Base-by-base conservation (phyloP, 2,113 vertebrate species). In the Boulengeromyrus knoepffleri region DNA sequence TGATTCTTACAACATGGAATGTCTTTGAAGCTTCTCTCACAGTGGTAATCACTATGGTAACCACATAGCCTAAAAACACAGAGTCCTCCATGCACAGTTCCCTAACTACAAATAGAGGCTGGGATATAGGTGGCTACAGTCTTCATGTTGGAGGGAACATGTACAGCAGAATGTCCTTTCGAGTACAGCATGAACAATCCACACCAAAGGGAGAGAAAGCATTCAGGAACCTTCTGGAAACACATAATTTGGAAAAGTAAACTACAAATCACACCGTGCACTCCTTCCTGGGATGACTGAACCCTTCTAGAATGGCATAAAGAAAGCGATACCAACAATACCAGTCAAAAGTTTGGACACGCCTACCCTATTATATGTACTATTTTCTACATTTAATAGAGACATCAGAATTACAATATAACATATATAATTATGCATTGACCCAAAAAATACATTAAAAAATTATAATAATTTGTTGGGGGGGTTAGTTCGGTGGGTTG, bases 31-130 rank as follows among this genome's bases (percentile, higher is more conserved):
- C 36, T 42, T 80, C 74, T 80, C 5, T 80, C 74, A 80, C 74
- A 80, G 36, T 80, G 74, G 36, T 80, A 80, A 80, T 80, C 74
- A 80, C 74, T 42, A 80, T 80, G 74, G 74, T 80, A 80, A 80
- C 31, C 74, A 70, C 62, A 12, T 12, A 70, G 62, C 62, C 62
- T 42, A 17, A 80, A 15, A 42, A 80, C 36, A 80, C 74, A 7
- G 15, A 80, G 74, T 36, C 36, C 36, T 19, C 74, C 74, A 39
- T 21, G 31, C n/a, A 3, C 31, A 42, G 36, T 42, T 80, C 17
- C 36, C 15, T 19, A 80, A 80, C 15, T 42, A 19, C 74, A 80
- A 80, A 17, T 5, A 39, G 10, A 80, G 70, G 31, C 27, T 77
- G 70, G 58, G 9, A 66, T n/a, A 27, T 66, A 66, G 58, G 12